Evolutionary conservation across 1,140 invertebrate genomes (phyloP), one percentile per base, ranked within the genome.

Genomic region (Drosophila tani): DNA sequence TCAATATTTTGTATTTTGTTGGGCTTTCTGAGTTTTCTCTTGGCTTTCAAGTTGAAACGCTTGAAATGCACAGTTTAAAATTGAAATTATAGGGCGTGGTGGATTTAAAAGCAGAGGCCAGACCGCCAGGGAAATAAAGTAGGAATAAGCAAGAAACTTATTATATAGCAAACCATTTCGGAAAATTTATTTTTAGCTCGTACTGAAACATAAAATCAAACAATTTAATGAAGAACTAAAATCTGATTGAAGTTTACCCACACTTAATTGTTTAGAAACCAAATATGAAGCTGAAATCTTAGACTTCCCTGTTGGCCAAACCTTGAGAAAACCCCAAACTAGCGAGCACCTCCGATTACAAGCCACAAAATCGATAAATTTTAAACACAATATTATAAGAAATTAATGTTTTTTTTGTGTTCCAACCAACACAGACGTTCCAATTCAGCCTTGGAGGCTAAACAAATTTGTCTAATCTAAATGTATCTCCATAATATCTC

Each of bases 41-140:
- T 12, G 11, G 14, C 19, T 27, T 43, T 75, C 21, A 15, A 9
- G 46, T n/a, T 43, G 27, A 79, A 49, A 43, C 58, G 66, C 68
- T 66, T 77, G 60, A 67, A 66, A 84, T 64, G 82, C 82, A 77
- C 73, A 53, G 81, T 83, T 83, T 57, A 76, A 83, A 49, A 56
- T 68, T 53, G 51, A 78, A 74, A 73, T 58, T 62, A 29, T 57
- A 43, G 68, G 68, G 59, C 80, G 80, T 65, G 46, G 62, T 51
- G 19, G 12, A 38, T 35, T 21, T 24, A 40, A 29, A 35, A 45
- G 38, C 17, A 55, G 51, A 5, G 29, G 17, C 29, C 50, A 19
- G 29, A 38, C 51, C 5, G 19, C 12, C 51, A 21, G 12, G 14
- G 21, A 55, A 21, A 38, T 21, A 7, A 53, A 19, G 9, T 3